Base-by-base conservation (phyloP, 1,140 invertebrate species). In the Spodoptera litura region DNA sequence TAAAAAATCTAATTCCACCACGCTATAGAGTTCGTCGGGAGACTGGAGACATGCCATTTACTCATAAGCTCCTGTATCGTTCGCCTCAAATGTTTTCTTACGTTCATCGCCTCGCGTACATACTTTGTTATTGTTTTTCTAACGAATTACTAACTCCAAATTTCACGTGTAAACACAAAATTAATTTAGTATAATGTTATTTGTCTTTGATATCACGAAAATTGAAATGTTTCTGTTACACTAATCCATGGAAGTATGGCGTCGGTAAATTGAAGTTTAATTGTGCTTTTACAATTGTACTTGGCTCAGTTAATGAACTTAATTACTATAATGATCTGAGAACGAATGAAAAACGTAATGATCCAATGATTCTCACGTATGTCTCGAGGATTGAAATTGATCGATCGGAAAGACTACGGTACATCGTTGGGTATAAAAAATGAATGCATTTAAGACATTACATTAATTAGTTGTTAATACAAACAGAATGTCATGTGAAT, bases 71-170 rank as follows among this genome's bases (percentile, higher is more conserved):
- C 56, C n/a, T 51, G 79, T 83, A 76, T 85, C 81, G 71, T 12
- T 78, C 66, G 80, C 59, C 55, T 80, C 82, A 85, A 85, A 85
- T 83, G 81, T 85, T 85, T 80, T 83, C 84, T 64, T 70, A 61
- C 49, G 64, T 68, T 68, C 66, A 59, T 27, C 20, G 75, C 56
- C n/a, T 25, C 31, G 68, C 66, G 79, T 71, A 58, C 27, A 49
- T 38, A 31, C 31, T 31, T 44, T 79, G 79, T 83, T 81, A 78
- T 80, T 85, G 82, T 83, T 85, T 81, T 83, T 80, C 74, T 78
- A 83, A 78, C 76, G 78, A 83, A 83, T 85, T 85, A 85, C 61
- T 31, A 64, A 15, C 49, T 49, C 38, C 59, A 74, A 61, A 59
- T 74, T 61, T 61, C 56, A 74, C 35, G 27, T 58, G 44, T 61